These are phyloP conservation scores for Onthophagus taurus DNA, from an alignment of 1,140 invertebrate species.

Conservation along the genomic window DNA sequence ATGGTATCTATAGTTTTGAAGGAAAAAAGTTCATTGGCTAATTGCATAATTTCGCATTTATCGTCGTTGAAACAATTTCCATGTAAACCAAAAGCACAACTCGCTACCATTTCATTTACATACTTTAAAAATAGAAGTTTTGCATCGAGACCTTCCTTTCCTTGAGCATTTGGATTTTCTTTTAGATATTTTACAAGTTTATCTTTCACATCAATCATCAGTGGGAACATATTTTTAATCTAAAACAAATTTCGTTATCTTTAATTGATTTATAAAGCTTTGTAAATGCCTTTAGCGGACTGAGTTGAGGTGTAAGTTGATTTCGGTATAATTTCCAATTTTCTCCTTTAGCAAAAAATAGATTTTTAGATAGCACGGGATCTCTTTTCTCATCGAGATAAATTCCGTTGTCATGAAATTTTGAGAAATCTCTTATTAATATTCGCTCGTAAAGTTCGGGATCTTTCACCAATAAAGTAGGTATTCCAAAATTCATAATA, in stretches of 20 bases:
- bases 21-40: slow-evolving; percentile 10
- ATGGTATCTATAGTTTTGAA: background rate
- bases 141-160: slow-evolving; percentile 9
- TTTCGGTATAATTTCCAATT: slow-evolving; percentile 45
- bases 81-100: slow-evolving; percentile 24
- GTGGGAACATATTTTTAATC: slow-evolving; percentile 14
- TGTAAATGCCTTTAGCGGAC: too few species aligned
- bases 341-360: slow-evolving; percentile 38
- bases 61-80: slow-evolving; percentile 19
- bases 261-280: too few species aligned
- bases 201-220: slow-evolving; percentile 13
- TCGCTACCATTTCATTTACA: slow-evolving; percentile 22
- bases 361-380: slow-evolving; percentile 37
- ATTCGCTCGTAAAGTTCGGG: slow-evolving; percentile 34
- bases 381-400: slow-evolving; percentile 33
- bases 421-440: slow-evolving; percentile 32
- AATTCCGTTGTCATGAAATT: slow-evolving; percentile 30
- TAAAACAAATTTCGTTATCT: too few species aligned
- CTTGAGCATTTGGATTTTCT: slow-evolving; percentile 13
- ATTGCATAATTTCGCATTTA: slow-evolving; percentile 15
- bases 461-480: slow-evolving; percentile 36
- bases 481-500: slow-evolving; percentile 33
- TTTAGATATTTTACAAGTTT: slow-evolving; percentile 20
- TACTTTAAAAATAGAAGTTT: slow-evolving; percentile 19
- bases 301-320: slow-evolving; percentile 45